Evolutionary conservation across 35 echinoderm and acorn worm genomes (phyloP).

Genomic region (Diadema setosum): DNA sequence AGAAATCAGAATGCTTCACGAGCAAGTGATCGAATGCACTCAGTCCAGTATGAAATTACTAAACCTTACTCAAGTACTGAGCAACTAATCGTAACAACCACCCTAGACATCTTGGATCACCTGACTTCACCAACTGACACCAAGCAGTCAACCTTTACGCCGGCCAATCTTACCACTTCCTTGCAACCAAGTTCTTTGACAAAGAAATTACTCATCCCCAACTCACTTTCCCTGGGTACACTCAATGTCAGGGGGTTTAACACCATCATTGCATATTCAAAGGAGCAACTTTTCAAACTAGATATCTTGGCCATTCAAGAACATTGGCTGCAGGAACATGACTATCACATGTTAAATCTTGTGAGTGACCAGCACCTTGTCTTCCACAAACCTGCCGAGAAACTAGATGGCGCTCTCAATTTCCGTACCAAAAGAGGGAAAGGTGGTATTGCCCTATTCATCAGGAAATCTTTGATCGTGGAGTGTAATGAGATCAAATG

Average conservation of each 20-base stretch:
- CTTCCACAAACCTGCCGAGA: neutral
- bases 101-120: neutral
- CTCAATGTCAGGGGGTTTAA: neutral
- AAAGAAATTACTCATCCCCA: neutral
- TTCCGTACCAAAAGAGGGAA: neutral
- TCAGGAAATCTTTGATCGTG: neutral
- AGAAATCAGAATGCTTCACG: neutral
- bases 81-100: neutral
- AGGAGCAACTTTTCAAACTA: neutral
- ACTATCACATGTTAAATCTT: neutral
- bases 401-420: neutral
- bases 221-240: neutral
- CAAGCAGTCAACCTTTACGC: neutral
- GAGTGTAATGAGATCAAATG: neutral
- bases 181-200: neutral
- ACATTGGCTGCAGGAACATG: neutral
- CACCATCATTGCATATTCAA: neutral
- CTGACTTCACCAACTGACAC: neutral
- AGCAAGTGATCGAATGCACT: neutral
- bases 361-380: neutral
- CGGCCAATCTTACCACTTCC: neutral
- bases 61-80: neutral
- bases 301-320: neutral
- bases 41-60: neutral
- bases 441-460: neutral